Evolutionary conservation across 2,888 invertebrate genomes (phyloP), one percentile per base, ranked within the genome.

Genomic region (Pristionchus exspectatus): DNA sequence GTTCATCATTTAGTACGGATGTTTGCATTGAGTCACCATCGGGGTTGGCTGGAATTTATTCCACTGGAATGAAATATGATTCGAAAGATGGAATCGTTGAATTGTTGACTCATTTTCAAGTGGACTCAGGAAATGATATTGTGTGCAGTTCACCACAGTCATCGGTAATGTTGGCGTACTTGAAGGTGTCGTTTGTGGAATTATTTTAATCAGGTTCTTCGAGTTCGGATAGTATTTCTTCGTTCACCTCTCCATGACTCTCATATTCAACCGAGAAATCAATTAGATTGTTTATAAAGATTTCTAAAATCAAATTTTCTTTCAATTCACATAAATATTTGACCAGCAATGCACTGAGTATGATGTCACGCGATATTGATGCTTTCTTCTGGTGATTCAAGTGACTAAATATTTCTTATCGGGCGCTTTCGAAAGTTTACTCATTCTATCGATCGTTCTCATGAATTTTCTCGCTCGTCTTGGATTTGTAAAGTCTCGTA

Each of bases 131-230:
- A 66, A 24, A 12, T 24, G 10, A 1, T 69, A 18, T 10, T 30
- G 21, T 44, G 56, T 83, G 2, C 54, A 83, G 83, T 83, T 83
- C 27, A 83, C 50, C 54, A 50, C 16, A 16, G 16, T 83, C 9
- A 56, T 83, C 21, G 83, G 83, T 2, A 83, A 83, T 30, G 30
- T 56, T 56, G 83, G 54, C n/a, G 83, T 27, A 30, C 83, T 83
- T 44, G 83, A 56, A 50, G 56, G 56, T 16, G 56, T 83, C 21
- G 30, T 83, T 14, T 83, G 83, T 27, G 83, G 83, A 50, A 83
- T 83, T 2, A 83, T 56, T 83, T 44, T 83, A 7, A 18, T 27
- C 10, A 83, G 27, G 16, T 83, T 83, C 56, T 83, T 44, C 50
- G 81, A 50, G 44, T 50, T 81, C 50, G 50, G n/a, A 24, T 50